Percentiles rank a stretch among this genome's conserved stretches.
Conservation (phyloP, 2,888 invertebrate genomes). For the Cantharis lateralis region DNA sequence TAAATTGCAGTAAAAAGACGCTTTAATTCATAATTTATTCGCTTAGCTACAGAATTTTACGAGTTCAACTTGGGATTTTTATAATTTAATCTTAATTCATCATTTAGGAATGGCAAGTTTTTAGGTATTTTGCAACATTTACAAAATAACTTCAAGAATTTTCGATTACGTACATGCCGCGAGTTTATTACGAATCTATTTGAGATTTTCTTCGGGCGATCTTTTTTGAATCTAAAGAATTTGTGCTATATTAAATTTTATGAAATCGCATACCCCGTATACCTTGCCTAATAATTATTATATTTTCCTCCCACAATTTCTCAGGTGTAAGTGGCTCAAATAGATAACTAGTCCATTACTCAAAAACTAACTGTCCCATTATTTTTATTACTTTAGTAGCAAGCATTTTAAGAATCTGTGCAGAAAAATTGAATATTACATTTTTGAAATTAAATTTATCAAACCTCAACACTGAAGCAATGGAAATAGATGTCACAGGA, state of each 20-base stretch:
- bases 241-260: neutral
- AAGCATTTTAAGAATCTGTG: too few relatives aligned
- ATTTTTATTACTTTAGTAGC: too few relatives aligned
- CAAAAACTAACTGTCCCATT: too few relatives aligned
- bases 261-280: neutral
- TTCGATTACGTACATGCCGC: neutral
- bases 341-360: too few relatives aligned
- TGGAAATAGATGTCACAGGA: too few relatives aligned
- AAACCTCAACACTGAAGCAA: too few relatives aligned
- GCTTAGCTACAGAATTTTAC: neutral
- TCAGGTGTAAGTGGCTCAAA: too few relatives aligned
- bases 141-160: neutral
- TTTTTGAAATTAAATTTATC: too few relatives aligned
- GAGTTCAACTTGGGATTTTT: neutral
- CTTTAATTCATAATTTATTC: neutral
- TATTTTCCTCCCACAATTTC: too few relatives aligned
- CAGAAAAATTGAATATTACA: too few relatives aligned
- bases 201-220: neutral
- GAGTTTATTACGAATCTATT: neutral
- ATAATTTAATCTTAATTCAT: neutral
- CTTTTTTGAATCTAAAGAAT: neutral
- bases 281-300: too few relatives aligned
- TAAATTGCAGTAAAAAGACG: conserved; percentile 9
- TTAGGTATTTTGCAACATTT: neutral
- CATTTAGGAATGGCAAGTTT: neutral